Evolutionary conservation across 1,140 invertebrate species (phyloP).

Genomic region (Drosophila bocki): DNA sequence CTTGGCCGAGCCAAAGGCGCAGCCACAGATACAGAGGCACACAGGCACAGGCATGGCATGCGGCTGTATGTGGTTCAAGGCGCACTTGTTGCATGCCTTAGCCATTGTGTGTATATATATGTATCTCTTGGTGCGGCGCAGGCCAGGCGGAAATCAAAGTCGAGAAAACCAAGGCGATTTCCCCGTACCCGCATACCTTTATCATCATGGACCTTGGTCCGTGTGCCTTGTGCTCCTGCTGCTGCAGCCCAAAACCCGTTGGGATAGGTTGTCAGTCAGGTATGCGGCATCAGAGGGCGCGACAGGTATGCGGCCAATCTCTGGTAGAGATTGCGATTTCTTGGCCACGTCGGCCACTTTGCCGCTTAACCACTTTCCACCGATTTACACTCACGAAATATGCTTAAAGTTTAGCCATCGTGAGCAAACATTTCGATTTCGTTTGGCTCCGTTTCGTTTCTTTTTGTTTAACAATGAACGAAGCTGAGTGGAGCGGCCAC

Average conservation of each 20-base stretch:
- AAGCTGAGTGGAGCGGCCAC: constrained; percentile 47
- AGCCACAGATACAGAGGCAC: constrained; percentile 37
- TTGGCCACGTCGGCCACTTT: constrained; percentile 65
- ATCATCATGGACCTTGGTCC: background rate
- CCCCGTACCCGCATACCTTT: constrained; percentile 23
- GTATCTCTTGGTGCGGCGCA: constrained; percentile 9
- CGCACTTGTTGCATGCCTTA: constrained; percentile 71
- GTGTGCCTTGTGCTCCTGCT: constrained; percentile 17
- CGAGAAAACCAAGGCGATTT: constrained; percentile 29
- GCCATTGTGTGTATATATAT: constrained; percentile 30
- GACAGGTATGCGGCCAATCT: constrained; percentile 59
- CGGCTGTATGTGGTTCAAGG: constrained; percentile 62
- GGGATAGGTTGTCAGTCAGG: constrained; percentile 73
- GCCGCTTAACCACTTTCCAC: constrained; percentile 65
- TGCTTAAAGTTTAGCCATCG: constrained; percentile 17
- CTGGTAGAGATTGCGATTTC: constrained; percentile 68
- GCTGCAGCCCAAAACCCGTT: constrained; percentile 72
- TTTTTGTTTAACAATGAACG: constrained; percentile 44
- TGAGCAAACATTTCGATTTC: constrained; percentile 69
- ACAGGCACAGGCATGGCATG: constrained; percentile 6
- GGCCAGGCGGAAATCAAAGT: constrained; percentile 62
- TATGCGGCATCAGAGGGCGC: constrained; percentile 36
- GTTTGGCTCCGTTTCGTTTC: constrained; percentile 55
- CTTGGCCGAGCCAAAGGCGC: constrained; percentile 63
- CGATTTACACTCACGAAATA: constrained; percentile 58